Evolutionary conservation across 2,113 vertebrate species (phyloP).

Genomic region (Epinephelus fuscoguttatus): DNA sequence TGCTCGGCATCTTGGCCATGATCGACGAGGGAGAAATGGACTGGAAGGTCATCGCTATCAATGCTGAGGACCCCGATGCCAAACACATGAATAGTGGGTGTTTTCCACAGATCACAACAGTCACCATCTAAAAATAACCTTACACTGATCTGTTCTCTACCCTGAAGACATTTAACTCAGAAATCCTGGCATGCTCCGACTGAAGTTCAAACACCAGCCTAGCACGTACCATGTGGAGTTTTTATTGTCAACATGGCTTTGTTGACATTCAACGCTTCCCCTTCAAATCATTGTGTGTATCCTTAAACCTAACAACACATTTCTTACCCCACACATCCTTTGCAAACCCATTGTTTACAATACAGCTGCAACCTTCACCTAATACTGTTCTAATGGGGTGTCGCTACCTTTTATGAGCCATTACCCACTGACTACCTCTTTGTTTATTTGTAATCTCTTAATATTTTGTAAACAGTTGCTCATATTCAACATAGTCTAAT

Average conservation of each 20-base stretch:
- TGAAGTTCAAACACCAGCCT: conserved; percentile 1
- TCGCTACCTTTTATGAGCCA: not conserved
- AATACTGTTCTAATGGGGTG: not conserved
- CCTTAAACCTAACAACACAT: not conserved
- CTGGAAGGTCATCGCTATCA: conserved; percentile 97
- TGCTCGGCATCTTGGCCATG: conserved; percentile 93
- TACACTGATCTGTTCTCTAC: not conserved
- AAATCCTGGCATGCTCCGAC: not conserved
- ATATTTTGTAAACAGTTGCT: not conserved
- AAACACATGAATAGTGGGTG: conserved; percentile 89
- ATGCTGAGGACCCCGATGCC: conserved; percentile 91
- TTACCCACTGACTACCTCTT: not conserved
- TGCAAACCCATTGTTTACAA: not conserved
- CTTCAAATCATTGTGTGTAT: conserved; percentile 5
- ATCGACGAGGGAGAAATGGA: conserved; percentile 96
- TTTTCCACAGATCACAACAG: conserved; percentile 7
- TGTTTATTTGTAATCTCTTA: not conserved
- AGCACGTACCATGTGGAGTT: not conserved
- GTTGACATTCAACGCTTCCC: conserved; percentile 30
- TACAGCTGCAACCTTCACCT: not conserved
- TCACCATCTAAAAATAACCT: not conserved
- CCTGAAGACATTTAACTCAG: not conserved
- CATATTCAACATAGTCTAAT: not conserved
- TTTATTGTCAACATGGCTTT: conserved; percentile 41
- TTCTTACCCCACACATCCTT: not conserved